A percentile compares a stretch with the other conserved stretches of the same genome.
Conservation (phyloP, 2,113 vertebrate species). For the Lates calcarifer region DNA sequence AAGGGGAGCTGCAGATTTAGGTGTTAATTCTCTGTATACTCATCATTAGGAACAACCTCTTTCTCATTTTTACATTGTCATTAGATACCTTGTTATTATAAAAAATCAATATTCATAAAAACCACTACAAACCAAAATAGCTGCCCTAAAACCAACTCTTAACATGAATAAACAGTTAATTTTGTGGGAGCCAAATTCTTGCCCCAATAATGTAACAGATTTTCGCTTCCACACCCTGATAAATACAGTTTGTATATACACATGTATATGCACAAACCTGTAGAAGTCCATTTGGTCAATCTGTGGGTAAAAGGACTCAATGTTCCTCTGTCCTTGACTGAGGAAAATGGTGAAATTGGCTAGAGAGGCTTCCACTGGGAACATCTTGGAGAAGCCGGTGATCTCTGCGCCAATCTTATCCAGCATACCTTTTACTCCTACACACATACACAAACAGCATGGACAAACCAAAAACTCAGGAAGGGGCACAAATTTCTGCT, state of each 20-base stretch:
- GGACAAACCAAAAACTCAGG: not conserved
- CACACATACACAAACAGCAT: constrained; percentile 52
- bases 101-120: too few species aligned
- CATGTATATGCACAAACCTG: constrained; percentile 85
- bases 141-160: too few species aligned
- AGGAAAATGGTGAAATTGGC: constrained; percentile 85
- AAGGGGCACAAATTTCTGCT: not conserved
- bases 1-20: too few species aligned
- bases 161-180: not conserved
- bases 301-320: constrained; percentile 85
- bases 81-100: too few species aligned
- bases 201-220: not conserved
- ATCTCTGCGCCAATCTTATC: constrained; percentile 88
- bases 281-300: constrained; percentile 93
- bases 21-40: too few species aligned
- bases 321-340: constrained; percentile 80
- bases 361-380: constrained; percentile 87
- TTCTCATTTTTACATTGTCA: too few species aligned
- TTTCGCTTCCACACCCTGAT: not conserved
- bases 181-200: not conserved
- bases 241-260: too few species aligned
- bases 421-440: constrained; percentile 90
- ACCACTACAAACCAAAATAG: too few species aligned
- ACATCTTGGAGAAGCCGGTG: constrained; percentile 78
- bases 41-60: too few species aligned